A percentile compares a stretch with the other conserved stretches of the same genome.
Conservation (phyloP, 1,140 invertebrate genomes). For the Zaprionus davidi region DNA sequence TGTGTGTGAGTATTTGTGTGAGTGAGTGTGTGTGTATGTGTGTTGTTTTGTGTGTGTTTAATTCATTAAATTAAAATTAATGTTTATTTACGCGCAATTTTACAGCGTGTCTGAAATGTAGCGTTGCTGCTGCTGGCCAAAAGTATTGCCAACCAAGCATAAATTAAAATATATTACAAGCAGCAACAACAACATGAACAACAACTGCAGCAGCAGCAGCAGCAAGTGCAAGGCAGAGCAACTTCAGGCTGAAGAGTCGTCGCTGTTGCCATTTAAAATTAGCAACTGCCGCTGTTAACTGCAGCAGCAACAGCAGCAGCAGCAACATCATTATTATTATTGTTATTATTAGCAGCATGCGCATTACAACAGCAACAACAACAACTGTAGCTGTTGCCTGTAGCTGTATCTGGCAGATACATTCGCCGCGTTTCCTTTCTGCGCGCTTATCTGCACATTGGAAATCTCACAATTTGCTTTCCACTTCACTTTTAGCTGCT, state of each 20-base stretch:
- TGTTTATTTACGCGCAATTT: conserved; percentile 76
- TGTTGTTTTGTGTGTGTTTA: conserved; percentile 51
- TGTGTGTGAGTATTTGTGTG: conserved; percentile 13
- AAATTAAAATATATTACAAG: conserved; percentile 78
- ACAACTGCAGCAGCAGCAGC: conserved; percentile 18
- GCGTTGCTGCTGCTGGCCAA: conserved; percentile 61
- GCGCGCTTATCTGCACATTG: conserved; percentile 52
- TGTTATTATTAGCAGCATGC: conserved; percentile 53
- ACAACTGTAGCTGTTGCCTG: conserved; percentile 5
- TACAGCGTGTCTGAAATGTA: conserved; percentile 57
- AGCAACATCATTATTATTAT: conserved; percentile 44
- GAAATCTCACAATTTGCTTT: conserved; percentile 52
- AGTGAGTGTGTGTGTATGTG: background rate
- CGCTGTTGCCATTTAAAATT: conserved; percentile 70
- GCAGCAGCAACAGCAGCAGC: conserved; percentile 25
- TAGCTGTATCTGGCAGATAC: conserved; percentile 53
- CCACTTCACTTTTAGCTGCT: conserved; percentile 46
- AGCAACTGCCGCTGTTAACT: conserved; percentile 44
- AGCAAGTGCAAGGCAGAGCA: conserved; percentile 26
- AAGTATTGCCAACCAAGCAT: conserved; percentile 75
- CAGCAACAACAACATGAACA: conserved; percentile 17
- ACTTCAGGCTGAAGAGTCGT: conserved; percentile 49
- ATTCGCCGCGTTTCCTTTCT: conserved; percentile 33
- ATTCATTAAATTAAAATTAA: conserved; percentile 83
- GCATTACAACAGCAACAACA: conserved; percentile 32